phyloP scores from a whole-genome alignment of 2,888 invertebrate species.

The Orthonevra nobilis region DNA sequence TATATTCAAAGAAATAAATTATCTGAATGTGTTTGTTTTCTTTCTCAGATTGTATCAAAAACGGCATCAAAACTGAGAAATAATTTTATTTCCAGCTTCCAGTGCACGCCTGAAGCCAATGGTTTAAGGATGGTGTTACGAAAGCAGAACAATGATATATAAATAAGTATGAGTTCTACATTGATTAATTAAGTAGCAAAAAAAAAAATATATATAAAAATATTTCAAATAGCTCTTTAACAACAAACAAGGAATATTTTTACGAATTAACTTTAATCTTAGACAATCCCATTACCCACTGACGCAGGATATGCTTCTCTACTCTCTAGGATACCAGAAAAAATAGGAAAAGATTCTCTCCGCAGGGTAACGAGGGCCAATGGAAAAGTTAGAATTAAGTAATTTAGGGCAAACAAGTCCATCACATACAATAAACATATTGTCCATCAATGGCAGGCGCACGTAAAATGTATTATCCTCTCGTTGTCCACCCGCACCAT shows the following conservation, averaged over 20 bases:
- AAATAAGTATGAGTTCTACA: too few relatives aligned
- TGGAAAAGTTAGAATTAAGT: not conserved
- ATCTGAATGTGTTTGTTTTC: too few relatives aligned
- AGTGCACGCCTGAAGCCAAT: too few relatives aligned
- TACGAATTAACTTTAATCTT: conserved; percentile 52
- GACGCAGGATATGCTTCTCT: not conserved
- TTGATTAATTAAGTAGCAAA: too few relatives aligned
- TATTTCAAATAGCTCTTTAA: too few relatives aligned
- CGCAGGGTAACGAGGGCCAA: not conserved
- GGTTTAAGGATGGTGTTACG: too few relatives aligned
- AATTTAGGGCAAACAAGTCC: conserved; percentile 1
- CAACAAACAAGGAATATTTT: not conserved
- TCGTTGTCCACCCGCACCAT: conserved; percentile 23
- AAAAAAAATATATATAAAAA: too few relatives aligned
- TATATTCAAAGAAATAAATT: too few relatives aligned
- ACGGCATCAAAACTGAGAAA: too few relatives aligned
- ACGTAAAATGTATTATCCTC: conserved; percentile 40
- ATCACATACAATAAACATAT: conserved; percentile 7
- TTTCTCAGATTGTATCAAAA: too few relatives aligned
- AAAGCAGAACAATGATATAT: too few relatives aligned
- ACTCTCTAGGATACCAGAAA: conserved; percentile 16
- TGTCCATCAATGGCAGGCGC: conserved; percentile 46
- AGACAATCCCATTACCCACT: conserved; percentile 41
- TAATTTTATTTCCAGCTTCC: too few relatives aligned
- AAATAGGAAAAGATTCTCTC: conserved; percentile 28